Evolutionary conservation across 2,888 invertebrate genomes (phyloP), one percentile per base, ranked within the genome.

Genomic region (Eupithecia dodoneata): DNA sequence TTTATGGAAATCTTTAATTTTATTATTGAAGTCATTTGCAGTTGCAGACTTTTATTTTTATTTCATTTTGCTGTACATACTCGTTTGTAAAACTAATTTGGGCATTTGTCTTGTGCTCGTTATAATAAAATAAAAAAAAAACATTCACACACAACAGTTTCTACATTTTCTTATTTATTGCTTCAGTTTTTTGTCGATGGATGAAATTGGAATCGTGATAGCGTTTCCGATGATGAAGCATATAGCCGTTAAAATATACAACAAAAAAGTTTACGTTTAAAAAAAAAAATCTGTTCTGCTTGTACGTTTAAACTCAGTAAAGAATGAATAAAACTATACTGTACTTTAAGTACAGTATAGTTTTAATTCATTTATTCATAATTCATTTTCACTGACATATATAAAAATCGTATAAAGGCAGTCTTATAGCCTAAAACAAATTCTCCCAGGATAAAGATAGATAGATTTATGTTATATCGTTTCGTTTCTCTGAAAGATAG

Each of bases 131-230:
- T 30, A 30, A 10, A 59, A 59, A 59, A 59, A 18, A 18, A 59
- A 59, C 10, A 0, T 59, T n/a, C n/a, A n/a, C n/a, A n/a, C n/a
- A n/a, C n/a, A n/a, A n/a, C n/a, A 1, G 87, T 81, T 82, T 83
- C 84, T 82, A 41, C 49, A 71, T 73, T 85, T 85, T 83, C 84
- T 82, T 84, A 83, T 5, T 44, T 45, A n/a, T n/a, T 18, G 71
- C 79, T 82, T 81, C 81, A 77, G 81, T 79, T 84, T 88, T 86
- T 84, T 85, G 83, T 83, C 77, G 77, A 79, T 63, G 77, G 76
- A 78, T 73, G 76, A 81, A 84, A 85, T 86, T 83, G 75, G 81
- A 86, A 81, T 81, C 83, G 84, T 84, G 85, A 81, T 82, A 78
- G 66, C 18, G 74, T 59, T 67, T 79, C 44, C 44, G 81, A 79